Conservation (phyloP, 2,113 vertebrate species). For the Ramphastos sulfuratus region DNA sequence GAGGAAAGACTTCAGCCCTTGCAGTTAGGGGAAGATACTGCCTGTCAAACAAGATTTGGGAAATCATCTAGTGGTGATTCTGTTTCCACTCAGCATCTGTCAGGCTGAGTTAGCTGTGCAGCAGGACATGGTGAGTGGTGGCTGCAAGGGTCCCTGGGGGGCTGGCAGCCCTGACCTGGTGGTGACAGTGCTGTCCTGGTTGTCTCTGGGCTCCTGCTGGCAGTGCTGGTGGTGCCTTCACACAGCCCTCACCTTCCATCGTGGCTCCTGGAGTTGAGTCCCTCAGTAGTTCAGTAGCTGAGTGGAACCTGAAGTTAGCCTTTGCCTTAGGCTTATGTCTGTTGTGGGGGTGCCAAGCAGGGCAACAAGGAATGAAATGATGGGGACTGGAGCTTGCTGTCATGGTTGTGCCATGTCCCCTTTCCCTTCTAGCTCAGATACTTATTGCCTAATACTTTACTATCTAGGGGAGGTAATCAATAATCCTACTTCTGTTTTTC, state of each 20-base stretch:
- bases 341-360: rapidly evolving
- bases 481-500: not conserved
- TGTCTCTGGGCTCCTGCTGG: not conserved
- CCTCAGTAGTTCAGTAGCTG: not conserved
- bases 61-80: not conserved
- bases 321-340: rapidly evolving
- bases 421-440: not conserved
- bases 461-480: not conserved
- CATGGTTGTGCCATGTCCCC: not conserved
- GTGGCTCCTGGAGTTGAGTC: not conserved
- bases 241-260: not conserved
- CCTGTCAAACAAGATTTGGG: not conserved
- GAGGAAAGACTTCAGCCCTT: not conserved
- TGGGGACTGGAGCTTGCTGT: not conserved
- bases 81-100: not conserved
- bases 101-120: not conserved
- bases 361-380: not conserved
- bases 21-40: not conserved
- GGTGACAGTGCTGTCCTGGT: not conserved
- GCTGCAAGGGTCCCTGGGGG: not conserved
- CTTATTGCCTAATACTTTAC: not conserved
- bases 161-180: not conserved
- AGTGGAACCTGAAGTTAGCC: not conserved
- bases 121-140: no score
- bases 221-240: not conserved